Base-by-base conservation (phyloP, 2,888 invertebrate genomes). In the Napeogenes sylphis region DNA sequence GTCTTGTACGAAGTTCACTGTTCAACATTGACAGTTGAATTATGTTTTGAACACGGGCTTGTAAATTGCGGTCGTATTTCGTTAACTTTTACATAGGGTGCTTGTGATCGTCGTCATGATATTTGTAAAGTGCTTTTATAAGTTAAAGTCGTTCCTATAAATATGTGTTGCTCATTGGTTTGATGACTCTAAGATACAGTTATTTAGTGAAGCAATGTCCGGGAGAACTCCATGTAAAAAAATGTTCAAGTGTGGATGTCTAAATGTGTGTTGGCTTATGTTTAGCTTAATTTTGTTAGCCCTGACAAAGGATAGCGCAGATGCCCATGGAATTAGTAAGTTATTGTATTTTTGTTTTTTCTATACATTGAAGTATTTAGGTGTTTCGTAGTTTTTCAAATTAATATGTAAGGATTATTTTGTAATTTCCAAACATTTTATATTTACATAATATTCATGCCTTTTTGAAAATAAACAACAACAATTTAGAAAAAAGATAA, bases 241-340 rank as follows among this genome's bases (percentile, higher is more conserved):
- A 83, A 87, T 88, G 88, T 82, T 79, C 65, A 70, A 77, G 79
- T 78, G 80, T 76, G 73, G 77, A 81, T 77, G 71, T 71, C 67
- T 76, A 74, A 78, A 77, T 84, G 83, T 79, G 79, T 83, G 81
- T 74, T 78, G 81, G 73, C 68, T 77, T 70, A 79, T 85, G 80
- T 76, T 74, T 82, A 81, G 82, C 75, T 75, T 85, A 75, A 75
- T 86, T 82, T 76, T 86, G 76, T 76, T 84, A 76, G 77, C 79
- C 68, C 76, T 83, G 79, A 86, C 86, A 85, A 85, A 86, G 85
- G 81, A 82, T 74, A 76, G 75, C 68, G 82, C 78, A 64, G 78
- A 76, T 75, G 83, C 87, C 68, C 81, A 80, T 73, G 75, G 81
- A 75, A 71, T 82, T 71, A 82, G 89, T 89, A 82, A 88, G 89